These are phyloP conservation scores for Psilopsiagon aymara DNA, from an alignment of 2,113 vertebrate genomes.

Conservation along the genomic window DNA sequence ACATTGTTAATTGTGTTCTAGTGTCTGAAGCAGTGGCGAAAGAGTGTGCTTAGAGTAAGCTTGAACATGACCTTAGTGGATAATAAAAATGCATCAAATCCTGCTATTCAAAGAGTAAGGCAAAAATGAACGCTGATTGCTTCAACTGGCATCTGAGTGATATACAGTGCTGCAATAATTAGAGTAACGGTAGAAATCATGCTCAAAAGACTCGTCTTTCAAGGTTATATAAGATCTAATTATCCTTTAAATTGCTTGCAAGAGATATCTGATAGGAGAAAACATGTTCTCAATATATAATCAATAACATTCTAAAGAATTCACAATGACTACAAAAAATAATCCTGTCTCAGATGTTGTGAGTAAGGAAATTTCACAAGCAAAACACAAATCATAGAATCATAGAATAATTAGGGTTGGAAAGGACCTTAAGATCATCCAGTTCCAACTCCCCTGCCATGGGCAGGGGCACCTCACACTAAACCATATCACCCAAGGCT, in stretches of 20 bases:
- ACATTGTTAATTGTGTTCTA: slow-evolving; percentile 25
- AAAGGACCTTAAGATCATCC: too few relatives aligned
- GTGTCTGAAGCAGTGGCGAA: slow-evolving; percentile 7
- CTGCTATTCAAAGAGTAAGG: background rate
- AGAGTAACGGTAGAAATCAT: background rate
- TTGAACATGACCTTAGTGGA: slow-evolving; percentile 19
- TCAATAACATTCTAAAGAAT: background rate
- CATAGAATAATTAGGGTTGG: too few relatives aligned
- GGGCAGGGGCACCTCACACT: too few relatives aligned
- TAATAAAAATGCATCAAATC: slow-evolving; percentile 26
- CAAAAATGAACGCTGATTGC: slow-evolving; percentile 1
- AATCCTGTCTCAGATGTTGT: background rate
- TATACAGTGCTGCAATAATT: background rate
- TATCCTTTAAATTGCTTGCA: background rate
- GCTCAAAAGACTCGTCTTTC: background rate
- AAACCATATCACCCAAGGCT: too few relatives aligned
- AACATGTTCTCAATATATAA: background rate
- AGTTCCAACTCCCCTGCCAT: too few relatives aligned
- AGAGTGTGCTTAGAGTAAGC: background rate
- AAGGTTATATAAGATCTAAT: background rate
- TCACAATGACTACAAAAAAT: background rate
- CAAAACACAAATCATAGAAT: background rate
- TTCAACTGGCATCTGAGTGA: background rate
- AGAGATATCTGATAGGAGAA: background rate
- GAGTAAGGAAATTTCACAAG: background rate